Evolutionary conservation across 2,113 vertebrate genomes (phyloP), one percentile per base, ranked within the genome.

Genomic region (Erythrolamprus reginae): DNA sequence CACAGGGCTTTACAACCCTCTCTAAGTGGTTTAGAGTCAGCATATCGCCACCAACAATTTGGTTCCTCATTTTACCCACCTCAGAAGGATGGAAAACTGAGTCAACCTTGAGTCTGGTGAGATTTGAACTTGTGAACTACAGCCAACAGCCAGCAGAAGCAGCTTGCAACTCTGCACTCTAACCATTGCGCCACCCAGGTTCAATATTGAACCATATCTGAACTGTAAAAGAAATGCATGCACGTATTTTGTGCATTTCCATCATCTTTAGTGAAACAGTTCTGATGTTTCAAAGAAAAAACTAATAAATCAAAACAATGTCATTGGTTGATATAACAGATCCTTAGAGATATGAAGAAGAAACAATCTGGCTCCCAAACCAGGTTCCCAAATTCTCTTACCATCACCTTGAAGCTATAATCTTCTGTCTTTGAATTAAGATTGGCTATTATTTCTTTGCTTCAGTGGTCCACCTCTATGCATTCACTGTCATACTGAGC

Each of bases 371-470:
- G 45, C 45, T 89, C 92, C 89, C 26, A 56, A 4, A 89, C 1
- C 38, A 77, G 33, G 17, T 48, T 4, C 9, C 33, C 8, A 77
- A 77, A 77, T 77, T n/a, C 89, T 55, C 85, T 24, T 55, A 23
- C 4, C 1, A 3, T 83, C 93, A 83, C 61, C 90, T 38, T 87
- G 42, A 84, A 0, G 8, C 61, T 83, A 55, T 48, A 48, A 92
- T 24, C 10, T 42, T 90, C 58, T 33, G 23, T 24, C 89, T 93
- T 13, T 88, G 42, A 92, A 24, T 33, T 89, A 92, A 92, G 47
- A 56, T 51, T 24, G 21, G 55, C 48, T 89, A 56, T 33, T 9
- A 9, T 77, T 92, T 92, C 77, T 92, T 92, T 85, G 50, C 50
- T 88, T 89, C 87, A 89, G 26, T 48, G 84, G 0, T 17, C 52